Evolutionary conservation across 2,113 vertebrate genomes (phyloP), one percentile per base, ranked within the genome.

Genomic region (Chloroceryle aenea): DNA sequence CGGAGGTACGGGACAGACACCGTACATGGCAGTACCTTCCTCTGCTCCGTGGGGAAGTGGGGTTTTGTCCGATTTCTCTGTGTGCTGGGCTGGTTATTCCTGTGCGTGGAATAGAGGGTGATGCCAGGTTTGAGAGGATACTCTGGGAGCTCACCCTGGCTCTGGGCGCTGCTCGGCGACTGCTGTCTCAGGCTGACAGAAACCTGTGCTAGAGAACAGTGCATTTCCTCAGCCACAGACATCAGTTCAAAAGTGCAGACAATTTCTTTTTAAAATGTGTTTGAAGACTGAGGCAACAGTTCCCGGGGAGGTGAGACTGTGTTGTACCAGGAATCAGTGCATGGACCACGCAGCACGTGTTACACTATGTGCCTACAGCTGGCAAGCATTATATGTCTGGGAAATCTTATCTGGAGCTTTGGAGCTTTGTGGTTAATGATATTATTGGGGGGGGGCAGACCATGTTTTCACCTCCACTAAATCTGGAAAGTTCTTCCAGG

Each of bases 1-100:
- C 25, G 5, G 47, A 61, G 43, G 40, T 30, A n/a, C n/a, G 36
- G 45, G 26, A 21, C 26, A 16, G 3, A 27, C 26, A 8, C 14
- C 0, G 2, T 7, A 30, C 1, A 1, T 74, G 34, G 9, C 29
- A 21, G 22, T 7, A 26, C 40, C 68, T 9, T 22, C 47, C 45
- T 18, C 29, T 20, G n/a, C 32, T 18, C 11, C 3, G 1, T 7
- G n/a, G 42, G 59, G 47, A 27, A 73, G 32, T 0, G 1, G n/a
- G 32, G 30, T 4, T 27, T 36, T 43, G 25, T 18, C 7, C 9
- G 0, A 23, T 59, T 50, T 22, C 3, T 14, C 20, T 2, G 7
- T 13, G 20, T 10, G 0, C 12, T 12, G 32, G 42, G 62, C 10
- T 50, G 9, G 29, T 11, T 26, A 10, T 34, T 85, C 22, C 40